A percentile compares a stretch with the other conserved stretches of the same genome.
These are phyloP conservation scores for Chelonia mydas DNA, from an alignment of 2,797 vertebrate genomes.

Conservation along the genomic window DNA sequence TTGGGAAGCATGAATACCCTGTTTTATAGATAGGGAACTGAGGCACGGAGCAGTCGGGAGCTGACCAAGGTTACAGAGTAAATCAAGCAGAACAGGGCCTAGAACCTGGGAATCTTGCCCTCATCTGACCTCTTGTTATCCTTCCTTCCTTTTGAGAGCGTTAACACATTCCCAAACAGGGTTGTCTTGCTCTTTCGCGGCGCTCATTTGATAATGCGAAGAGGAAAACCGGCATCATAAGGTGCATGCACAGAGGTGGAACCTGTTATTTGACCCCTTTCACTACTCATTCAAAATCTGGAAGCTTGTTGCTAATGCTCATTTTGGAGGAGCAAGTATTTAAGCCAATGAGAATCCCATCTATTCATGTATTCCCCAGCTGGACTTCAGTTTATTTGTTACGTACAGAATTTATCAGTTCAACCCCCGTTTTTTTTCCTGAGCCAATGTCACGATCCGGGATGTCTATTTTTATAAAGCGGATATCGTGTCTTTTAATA, in stretches of 20 bases:
- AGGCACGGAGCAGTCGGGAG: not conserved
- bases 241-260: not conserved
- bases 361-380: no score
- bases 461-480: not conserved
- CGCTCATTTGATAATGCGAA: not conserved
- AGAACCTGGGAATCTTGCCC: not conserved
- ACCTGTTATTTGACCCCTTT: not conserved
- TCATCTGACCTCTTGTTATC: not conserved
- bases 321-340: not conserved
- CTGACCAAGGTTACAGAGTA: not conserved
- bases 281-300: not conserved
- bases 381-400: not conserved
- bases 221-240: not conserved
- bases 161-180: not conserved
- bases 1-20: rapidly evolving
- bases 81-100: not conserved
- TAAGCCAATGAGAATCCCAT: not conserved
- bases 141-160: not conserved
- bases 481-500: not conserved
- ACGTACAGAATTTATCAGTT: not conserved
- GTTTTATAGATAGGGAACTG: not conserved
- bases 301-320: not conserved
- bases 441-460: not conserved
- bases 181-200: not conserved
- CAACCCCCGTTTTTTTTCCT: not conserved